Percentiles rank a stretch among this genome's conserved stretches.
Conservation (phyloP, 2,888 invertebrate species). For the Antitype chi region DNA sequence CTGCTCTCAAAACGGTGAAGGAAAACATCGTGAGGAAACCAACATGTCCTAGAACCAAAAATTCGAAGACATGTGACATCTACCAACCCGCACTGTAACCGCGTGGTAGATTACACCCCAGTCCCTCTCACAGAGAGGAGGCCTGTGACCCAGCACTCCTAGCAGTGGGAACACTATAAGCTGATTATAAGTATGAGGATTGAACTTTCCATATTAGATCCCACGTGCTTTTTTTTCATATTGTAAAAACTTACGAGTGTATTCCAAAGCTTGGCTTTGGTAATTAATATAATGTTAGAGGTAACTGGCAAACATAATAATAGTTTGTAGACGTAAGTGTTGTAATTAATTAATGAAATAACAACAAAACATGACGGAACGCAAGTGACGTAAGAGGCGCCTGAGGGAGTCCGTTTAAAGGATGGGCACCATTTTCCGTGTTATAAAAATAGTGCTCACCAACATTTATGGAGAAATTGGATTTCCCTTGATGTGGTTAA, state of each 20-base stretch:
- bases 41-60: no score
- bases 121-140: no score
- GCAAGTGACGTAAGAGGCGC: slow-evolving; percentile 9
- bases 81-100: no score
- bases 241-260: not conserved
- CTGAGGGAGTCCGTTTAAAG: not conserved
- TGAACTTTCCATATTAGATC: not conserved
- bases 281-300: slow-evolving; percentile 3
- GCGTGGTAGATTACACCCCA: no score
- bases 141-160: no score
- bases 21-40: no score
- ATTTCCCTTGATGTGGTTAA: not conserved
- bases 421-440: not conserved
- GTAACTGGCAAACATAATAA: not conserved
- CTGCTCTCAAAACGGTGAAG: no score
- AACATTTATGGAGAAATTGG: not conserved
- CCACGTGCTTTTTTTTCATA: not conserved
- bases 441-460: not conserved
- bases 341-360: slow-evolving; percentile 14
- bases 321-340: not conserved
- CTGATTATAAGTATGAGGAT: no score
- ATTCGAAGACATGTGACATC: no score
- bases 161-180: no score
- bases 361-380: not conserved
- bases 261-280: not conserved